Evolutionary conservation across 2,113 vertebrate genomes (phyloP).

Genomic region (Serilophus lunatus): DNA sequence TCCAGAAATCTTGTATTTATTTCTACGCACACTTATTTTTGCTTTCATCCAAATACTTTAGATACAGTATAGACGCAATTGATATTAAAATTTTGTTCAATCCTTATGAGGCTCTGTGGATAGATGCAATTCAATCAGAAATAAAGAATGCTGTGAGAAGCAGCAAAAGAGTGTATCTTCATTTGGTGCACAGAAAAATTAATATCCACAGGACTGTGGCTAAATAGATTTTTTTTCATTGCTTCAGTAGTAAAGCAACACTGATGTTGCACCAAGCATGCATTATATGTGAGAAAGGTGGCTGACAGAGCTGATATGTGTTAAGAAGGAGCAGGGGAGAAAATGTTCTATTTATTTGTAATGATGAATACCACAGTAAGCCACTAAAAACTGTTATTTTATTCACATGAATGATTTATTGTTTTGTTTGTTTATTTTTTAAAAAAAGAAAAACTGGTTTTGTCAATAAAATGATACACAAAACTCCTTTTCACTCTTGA

Average conservation of each 20-base stretch:
- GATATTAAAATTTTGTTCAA: conserved; percentile 2
- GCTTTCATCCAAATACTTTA: background rate
- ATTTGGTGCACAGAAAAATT: background rate
- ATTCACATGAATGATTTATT: background rate
- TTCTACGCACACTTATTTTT: background rate
- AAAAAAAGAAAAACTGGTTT: background rate
- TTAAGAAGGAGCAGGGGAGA: background rate
- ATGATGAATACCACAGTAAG: background rate
- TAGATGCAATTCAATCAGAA: conserved; percentile 19
- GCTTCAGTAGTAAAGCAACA: background rate
- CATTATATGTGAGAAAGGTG: background rate
- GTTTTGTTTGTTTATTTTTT: too few species aligned
- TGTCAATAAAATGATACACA: background rate
- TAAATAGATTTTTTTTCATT: conserved; percentile 5
- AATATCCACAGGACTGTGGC: background rate
- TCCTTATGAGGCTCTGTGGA: background rate
- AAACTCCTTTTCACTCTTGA: background rate
- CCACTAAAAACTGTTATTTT: background rate
- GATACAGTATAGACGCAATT: background rate
- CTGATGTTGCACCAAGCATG: background rate
- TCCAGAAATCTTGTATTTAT: background rate
- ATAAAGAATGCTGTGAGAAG: conserved; percentile 4
- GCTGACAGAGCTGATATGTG: background rate
- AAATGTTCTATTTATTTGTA: background rate
- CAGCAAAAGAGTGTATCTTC: background rate